phyloP scores from a whole-genome alignment of 2,888 invertebrate genomes.

The Apomyelois bistriatella region DNA sequence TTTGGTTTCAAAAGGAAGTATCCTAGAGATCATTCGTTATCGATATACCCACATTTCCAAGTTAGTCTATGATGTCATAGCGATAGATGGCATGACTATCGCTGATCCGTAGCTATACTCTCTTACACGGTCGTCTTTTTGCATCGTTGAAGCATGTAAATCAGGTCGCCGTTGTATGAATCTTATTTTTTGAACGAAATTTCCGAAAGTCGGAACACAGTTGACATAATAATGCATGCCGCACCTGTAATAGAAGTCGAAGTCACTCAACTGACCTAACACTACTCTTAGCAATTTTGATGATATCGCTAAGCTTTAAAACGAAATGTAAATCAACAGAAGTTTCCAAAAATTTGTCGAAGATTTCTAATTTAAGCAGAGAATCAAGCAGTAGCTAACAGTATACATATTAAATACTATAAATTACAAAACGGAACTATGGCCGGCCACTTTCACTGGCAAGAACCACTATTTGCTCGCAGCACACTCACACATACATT shows the following conservation, averaged over 20 bases:
- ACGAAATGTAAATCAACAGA: background rate
- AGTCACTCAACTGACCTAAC: constrained; percentile 8
- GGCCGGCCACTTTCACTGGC: constrained; percentile 68
- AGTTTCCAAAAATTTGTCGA: background rate
- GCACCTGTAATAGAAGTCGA: constrained; percentile 15
- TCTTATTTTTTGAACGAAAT: constrained; percentile 7
- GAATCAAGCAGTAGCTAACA: constrained; percentile 23
- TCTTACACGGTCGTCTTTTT: background rate
- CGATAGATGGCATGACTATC: constrained; percentile 8
- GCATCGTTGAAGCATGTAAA: constrained; percentile 1
- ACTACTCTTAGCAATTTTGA: background rate
- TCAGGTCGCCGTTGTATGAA: constrained; percentile 6
- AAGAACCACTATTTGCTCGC: constrained; percentile 63
- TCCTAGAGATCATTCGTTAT: constrained; percentile 1
- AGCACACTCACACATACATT: constrained; percentile 43
- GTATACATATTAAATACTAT: constrained; percentile 44
- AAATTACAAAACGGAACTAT: constrained; percentile 67
- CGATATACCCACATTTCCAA: constrained; percentile 10
- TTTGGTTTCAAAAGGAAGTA: background rate
- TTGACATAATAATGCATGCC: constrained; percentile 6
- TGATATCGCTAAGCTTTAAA: background rate
- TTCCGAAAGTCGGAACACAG: background rate
- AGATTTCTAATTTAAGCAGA: constrained; percentile 19
- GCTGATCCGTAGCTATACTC: constrained; percentile 7
- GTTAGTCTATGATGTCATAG: background rate